Base-by-base conservation (phyloP, 2,797 vertebrate genomes). In the Acipenser transmontanus region DNA sequence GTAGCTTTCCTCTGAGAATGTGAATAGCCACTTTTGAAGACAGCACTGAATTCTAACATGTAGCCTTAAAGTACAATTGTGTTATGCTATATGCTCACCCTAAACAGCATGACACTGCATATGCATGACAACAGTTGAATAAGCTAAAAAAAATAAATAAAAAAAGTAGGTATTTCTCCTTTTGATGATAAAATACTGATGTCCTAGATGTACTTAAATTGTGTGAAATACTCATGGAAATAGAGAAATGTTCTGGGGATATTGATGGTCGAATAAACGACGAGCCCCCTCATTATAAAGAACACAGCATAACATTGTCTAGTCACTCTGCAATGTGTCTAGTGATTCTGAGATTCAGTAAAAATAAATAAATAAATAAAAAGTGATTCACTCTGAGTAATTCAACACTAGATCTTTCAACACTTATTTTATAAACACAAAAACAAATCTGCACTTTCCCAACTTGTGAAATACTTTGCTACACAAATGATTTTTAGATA, bases 221-320 rank as follows among this genome's bases (percentile, higher is more conserved):
- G 34, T 34, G 34, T 34, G 34, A 34, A 34, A 34, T 4, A 34
- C 17, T 17, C 1, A 17, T 17, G 17, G 17, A 17, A 17, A 17
- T 17, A 17, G 17, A 17, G 17, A 17, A 17, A 17, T 17, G 17
- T 13, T 34, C 47, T 49, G n/a, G 56, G 12, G 34, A 57, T 20
- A 48, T 12, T 59, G 48, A 48, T 51, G 47, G 52, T 57, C 52
- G 59, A 59, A 52, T 48, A 20, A 51, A 59, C 56, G 56, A 11
- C 34, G 13, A 50, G 9, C 62, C 48, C 52, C 49, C 34, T 48
- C 9, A 66, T 59, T 66, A 11, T 59, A 7, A 64, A 63, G 51
- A 51, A 64, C 9, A 20, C 50, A 64, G n/a, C 47, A 64, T 47
- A 34, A 34, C 34, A 34, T 3, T 34, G 34, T 34, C 34, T 34